A percentile compares a stretch with the other conserved stretches of the same genome.
Conservation (phyloP, 2,888 invertebrate genomes). For the Hydroisotoma schaefferi region DNA sequence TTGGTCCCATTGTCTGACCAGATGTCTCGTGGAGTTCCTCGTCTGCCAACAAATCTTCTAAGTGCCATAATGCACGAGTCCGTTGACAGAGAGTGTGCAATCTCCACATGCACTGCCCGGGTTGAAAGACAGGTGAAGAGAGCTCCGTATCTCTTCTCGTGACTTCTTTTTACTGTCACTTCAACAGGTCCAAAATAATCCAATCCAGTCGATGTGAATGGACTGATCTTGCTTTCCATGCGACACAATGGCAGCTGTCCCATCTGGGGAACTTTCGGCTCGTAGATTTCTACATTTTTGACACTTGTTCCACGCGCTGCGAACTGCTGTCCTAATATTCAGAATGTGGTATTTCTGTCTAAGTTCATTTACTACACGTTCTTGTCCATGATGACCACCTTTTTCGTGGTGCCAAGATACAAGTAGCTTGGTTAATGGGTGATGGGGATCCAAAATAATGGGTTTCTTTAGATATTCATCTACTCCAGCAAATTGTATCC, state of each 20-base stretch:
- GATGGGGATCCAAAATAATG: neutral
- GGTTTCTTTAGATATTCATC: neutral
- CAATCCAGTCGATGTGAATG: slow-evolving; percentile 18
- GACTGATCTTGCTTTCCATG: neutral
- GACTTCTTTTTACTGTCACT: slow-evolving; percentile 1
- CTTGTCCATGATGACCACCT: slow-evolving; percentile 12
- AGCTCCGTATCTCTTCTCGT: slow-evolving; percentile 14
- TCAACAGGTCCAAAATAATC: slow-evolving; percentile 12
- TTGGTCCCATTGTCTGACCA: slow-evolving; percentile 16
- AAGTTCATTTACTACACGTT: slow-evolving; percentile 8
- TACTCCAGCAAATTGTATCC: neutral
- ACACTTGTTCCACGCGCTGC: neutral
- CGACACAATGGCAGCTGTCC: slow-evolving; percentile 10
- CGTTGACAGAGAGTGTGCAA: neutral
- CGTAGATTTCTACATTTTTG: neutral
- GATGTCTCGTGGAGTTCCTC: neutral
- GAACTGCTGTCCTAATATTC: slow-evolving; percentile 8
- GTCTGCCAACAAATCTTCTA: neutral
- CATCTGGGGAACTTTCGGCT: slow-evolving; percentile 14
- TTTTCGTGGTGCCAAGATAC: neutral
- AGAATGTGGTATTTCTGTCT: slow-evolving; percentile 10
- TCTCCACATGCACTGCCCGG: slow-evolving; percentile 17
- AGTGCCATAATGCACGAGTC: slow-evolving; percentile 9
- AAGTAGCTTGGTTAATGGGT: slow-evolving; percentile 1
- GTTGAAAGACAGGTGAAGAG: slow-evolving; percentile 10